Evolutionary conservation across 2,113 vertebrate species (phyloP).

Genomic region (Vicugna pacos): DNA sequence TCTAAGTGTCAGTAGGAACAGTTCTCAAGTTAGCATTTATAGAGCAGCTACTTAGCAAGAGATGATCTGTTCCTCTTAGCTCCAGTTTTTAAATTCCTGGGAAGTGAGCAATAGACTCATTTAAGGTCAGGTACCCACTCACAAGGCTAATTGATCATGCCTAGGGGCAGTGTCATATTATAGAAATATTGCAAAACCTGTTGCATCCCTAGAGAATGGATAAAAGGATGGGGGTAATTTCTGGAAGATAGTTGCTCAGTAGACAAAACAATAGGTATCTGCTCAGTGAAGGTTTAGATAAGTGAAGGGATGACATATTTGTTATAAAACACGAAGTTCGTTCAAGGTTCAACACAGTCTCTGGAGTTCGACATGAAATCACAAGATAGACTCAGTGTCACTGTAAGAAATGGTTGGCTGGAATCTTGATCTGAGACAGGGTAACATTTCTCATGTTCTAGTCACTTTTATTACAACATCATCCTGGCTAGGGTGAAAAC

Average conservation of each 20-base stretch:
- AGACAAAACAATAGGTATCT: conserved; percentile 50
- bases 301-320: conserved; percentile 24
- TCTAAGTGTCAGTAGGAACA: neutral
- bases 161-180: neutral
- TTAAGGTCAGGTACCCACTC: neutral
- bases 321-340: neutral
- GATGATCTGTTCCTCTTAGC: neutral
- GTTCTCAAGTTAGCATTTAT: neutral
- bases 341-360: conserved; percentile 30
- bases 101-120: neutral
- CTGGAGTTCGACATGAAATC: conserved; percentile 13
- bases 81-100: neutral
- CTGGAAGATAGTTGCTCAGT: neutral
- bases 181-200: neutral
- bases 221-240: conserved; percentile 3
- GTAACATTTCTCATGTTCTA: conserved; percentile 9
- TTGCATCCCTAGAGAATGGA: neutral
- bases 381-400: neutral
- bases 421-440: neutral
- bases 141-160: neutral
- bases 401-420: neutral
- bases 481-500: neutral
- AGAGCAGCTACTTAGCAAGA: neutral
- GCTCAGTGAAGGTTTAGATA: conserved; percentile 22
- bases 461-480: conserved; percentile 28